phyloP scores from a whole-genome alignment of 2,113 vertebrate genomes.

The Chrysemys picta region DNA sequence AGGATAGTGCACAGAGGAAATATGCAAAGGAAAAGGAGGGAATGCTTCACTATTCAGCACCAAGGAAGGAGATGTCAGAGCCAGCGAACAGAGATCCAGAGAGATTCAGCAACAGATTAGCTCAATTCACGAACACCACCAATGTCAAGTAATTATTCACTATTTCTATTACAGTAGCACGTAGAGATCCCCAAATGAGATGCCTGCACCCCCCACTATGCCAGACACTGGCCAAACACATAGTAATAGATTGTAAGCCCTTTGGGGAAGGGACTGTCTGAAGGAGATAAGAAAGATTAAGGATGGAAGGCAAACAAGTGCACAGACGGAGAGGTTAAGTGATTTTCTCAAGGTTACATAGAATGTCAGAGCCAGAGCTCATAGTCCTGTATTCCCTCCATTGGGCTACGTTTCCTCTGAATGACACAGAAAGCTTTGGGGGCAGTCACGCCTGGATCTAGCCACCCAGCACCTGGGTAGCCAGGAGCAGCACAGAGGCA shows the following conservation, averaged over 20 bases:
- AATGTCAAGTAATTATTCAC: background rate
- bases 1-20: background rate
- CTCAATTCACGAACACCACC: background rate
- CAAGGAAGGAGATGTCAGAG: background rate
- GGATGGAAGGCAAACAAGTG: background rate
- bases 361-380: background rate
- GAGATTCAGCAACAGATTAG: background rate
- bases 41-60: background rate
- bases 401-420: background rate
- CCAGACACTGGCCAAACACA: background rate
- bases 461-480: background rate
- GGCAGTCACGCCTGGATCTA: background rate
- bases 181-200: background rate
- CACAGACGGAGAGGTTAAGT: background rate
- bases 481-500: background rate
- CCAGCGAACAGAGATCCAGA: background rate
- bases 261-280: rapidly evolving
- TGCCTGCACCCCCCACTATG: background rate
- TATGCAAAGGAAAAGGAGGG: background rate
- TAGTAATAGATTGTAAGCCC: background rate
- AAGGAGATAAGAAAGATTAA: rapidly evolving
- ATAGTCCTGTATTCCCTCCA: background rate
- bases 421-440: background rate
- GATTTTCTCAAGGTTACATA: background rate
- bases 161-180: rapidly evolving